These are phyloP conservation scores for Belgica antarctica DNA, from an alignment of 2,888 invertebrate genomes.

Conservation along the genomic window DNA sequence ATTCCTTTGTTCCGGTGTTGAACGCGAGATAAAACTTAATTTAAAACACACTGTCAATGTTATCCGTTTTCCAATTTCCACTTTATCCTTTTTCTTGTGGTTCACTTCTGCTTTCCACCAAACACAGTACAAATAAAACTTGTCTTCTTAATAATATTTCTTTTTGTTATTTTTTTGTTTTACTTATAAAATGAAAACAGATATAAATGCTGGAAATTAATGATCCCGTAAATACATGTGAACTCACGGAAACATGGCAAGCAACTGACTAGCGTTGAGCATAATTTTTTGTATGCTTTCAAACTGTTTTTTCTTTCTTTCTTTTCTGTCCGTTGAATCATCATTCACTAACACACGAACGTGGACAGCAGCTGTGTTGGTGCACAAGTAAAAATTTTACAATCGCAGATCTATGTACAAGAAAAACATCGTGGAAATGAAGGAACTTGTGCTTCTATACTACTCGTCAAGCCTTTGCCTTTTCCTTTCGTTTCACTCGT, in stretches of 20 bases:
- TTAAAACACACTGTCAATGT: not conserved
- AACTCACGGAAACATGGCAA: slow-evolving; percentile 37
- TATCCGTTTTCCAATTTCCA: not conserved
- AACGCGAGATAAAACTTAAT: not conserved
- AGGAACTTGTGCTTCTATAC: slow-evolving; percentile 2
- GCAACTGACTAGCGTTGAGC: slow-evolving; percentile 39
- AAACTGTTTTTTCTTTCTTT: slow-evolving; percentile 40
- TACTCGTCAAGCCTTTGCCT: slow-evolving; percentile 8
- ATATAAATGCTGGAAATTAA: not conserved
- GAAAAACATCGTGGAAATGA: not conserved
- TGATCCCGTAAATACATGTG: slow-evolving; percentile 36
- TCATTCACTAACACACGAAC: slow-evolving; percentile 24
- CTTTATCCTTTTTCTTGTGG: not conserved
- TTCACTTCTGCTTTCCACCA: not conserved
- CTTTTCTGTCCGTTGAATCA: slow-evolving; percentile 35
- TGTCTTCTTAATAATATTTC: not conserved
- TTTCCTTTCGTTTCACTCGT: too few species aligned
- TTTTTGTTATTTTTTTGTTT: not conserved
- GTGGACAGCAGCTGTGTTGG: not conserved
- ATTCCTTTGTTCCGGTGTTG: not conserved
- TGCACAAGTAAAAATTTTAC: not conserved
- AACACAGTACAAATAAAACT: not conserved
- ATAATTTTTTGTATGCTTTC: slow-evolving; percentile 37
- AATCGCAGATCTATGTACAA: not conserved
- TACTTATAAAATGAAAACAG: not conserved